A percentile compares a stretch with the other conserved stretches of the same genome.
Conservation (phyloP, 2,797 vertebrate genomes). For the Cheirogaleus major region DNA sequence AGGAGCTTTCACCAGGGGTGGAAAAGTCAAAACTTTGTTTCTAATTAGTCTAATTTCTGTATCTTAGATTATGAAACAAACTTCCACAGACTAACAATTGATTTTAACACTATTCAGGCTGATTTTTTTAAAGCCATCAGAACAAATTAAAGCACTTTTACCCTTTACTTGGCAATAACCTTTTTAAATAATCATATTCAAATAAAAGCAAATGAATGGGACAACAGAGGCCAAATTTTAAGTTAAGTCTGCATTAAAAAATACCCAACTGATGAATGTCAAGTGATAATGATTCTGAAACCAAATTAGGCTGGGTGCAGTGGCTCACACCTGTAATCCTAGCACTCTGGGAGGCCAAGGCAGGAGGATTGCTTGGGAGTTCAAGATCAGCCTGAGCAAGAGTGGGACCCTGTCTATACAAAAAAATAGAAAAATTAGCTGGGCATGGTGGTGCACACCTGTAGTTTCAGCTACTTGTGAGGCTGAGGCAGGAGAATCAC, state of each 20-base stretch:
- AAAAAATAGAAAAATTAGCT: no score
- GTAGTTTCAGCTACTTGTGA: no score
- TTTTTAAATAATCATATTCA: slow-evolving; percentile 60
- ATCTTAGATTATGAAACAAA: slow-evolving; percentile 25
- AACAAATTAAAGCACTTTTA: slow-evolving; percentile 53
- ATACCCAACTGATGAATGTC: not conserved
- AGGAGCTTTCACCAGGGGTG: not conserved
- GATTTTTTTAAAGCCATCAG: slow-evolving; percentile 35
- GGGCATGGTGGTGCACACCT: no score
- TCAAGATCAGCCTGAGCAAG: no score
- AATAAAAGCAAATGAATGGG: slow-evolving; percentile 43
- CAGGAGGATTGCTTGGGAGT: no score
- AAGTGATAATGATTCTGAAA: not conserved
- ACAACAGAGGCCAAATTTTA: slow-evolving; percentile 16
- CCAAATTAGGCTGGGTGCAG: not conserved
- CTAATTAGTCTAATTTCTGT: slow-evolving; percentile 34
- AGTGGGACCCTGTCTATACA: no score
- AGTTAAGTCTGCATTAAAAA: not conserved
- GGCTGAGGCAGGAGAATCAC: no score
- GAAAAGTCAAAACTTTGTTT: slow-evolving; percentile 51
- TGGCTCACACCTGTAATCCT: no score
- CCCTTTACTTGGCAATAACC: slow-evolving; percentile 41
- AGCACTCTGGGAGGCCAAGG: no score
- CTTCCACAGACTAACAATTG: slow-evolving; percentile 20
- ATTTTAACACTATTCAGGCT: slow-evolving; percentile 28